These are phyloP conservation scores for Agrochola litura DNA, from an alignment of 2,888 invertebrate species.

Conservation along the genomic window DNA sequence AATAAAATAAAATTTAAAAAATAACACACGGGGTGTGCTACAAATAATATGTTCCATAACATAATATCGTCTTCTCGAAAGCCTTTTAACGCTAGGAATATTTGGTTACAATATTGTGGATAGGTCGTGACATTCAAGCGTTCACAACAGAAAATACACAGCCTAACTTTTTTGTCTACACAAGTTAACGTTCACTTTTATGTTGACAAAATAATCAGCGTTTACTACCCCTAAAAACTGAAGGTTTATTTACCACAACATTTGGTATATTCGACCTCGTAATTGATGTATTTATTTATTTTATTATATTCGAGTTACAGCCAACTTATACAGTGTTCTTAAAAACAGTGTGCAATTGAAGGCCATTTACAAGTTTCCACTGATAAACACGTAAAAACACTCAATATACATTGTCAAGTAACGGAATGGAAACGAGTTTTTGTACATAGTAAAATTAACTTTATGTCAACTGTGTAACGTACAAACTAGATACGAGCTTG, in stretches of 20 bases:
- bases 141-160: constrained; percentile 9
- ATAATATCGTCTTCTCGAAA: constrained; percentile 19
- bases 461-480: too few relatives aligned
- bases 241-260: constrained; percentile 8
- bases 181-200: constrained; percentile 4
- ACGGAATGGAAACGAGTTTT: too few relatives aligned
- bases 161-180: constrained; percentile 11
- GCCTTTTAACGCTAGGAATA: constrained; percentile 24
- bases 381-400: too few relatives aligned
- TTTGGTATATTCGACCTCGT: background rate
- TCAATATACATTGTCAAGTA: too few relatives aligned
- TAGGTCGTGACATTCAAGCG: constrained; percentile 13
- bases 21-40: background rate
- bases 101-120: constrained; percentile 31
- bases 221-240: constrained; percentile 11
- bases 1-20: too few relatives aligned
- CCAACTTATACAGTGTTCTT: too few relatives aligned
- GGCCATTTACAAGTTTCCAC: too few relatives aligned
- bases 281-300: background rate
- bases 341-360: too few relatives aligned
- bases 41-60: constrained; percentile 14
- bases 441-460: too few relatives aligned
- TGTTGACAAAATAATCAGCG: constrained; percentile 1
- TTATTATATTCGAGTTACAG: too few relatives aligned
- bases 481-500: too few relatives aligned